A percentile compares a stretch with the other conserved stretches of the same genome.
Evolutionary conservation across 2,888 invertebrate genomes (phyloP).

Genomic region (Dryocosmus kuriphilus): DNA sequence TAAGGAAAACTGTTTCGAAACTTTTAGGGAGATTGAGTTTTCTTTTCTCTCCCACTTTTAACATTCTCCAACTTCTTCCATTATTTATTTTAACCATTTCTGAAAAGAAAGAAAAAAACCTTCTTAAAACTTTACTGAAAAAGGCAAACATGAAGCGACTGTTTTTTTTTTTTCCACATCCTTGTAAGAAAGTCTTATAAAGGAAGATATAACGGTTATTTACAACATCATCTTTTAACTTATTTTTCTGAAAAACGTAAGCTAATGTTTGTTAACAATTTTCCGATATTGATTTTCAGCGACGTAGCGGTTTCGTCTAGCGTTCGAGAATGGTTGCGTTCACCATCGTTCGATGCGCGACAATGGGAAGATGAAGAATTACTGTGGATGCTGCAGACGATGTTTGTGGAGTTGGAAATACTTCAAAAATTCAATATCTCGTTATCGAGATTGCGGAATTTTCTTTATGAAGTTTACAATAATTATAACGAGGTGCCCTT

Average conservation of each 20-base stretch:
- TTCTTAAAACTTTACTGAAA: not conserved
- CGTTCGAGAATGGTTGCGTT: constrained; percentile 82
- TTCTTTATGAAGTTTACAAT: constrained; percentile 87
- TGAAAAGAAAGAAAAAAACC: not conserved
- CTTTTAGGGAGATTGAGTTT: not conserved
- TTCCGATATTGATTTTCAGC: constrained; percentile 76
- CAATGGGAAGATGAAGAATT: constrained; percentile 91
- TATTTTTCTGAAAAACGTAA: not conserved
- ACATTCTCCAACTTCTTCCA: not conserved
- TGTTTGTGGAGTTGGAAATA: constrained; percentile 89
- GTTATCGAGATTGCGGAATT: constrained; percentile 83
- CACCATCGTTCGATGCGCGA: constrained; percentile 88
- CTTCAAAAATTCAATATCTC: constrained; percentile 87
- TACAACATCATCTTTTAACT: not conserved
- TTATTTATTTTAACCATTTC: not conserved
- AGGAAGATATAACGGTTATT: not conserved
- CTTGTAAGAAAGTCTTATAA: not conserved
- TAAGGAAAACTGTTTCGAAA: not conserved
- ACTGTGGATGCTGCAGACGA: constrained; percentile 87
- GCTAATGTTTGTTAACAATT: not conserved
- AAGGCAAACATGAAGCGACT: constrained; percentile 7
- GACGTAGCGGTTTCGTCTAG: constrained; percentile 83
- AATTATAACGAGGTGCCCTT: constrained; percentile 93
- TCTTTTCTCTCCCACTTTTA: not conserved
- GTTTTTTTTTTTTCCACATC: not conserved